Evolutionary conservation across 2,113 vertebrate species (phyloP).

Genomic region (Grammomys dolichurus): DNA sequence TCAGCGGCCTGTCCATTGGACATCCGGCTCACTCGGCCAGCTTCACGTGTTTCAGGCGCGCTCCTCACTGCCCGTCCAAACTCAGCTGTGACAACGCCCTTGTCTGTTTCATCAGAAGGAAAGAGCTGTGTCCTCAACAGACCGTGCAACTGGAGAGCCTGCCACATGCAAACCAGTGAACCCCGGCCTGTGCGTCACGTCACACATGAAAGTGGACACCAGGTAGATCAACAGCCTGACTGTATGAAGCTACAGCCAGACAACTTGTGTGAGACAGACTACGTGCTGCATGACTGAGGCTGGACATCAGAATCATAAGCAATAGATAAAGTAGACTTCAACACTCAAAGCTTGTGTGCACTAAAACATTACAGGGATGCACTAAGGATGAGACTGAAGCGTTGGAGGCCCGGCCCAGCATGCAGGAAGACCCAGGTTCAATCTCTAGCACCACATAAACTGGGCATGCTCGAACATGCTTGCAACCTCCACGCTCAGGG

Average conservation of each 20-base stretch:
- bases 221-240: background rate
- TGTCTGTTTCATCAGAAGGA: background rate
- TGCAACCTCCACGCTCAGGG: background rate
- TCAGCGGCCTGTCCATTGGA: background rate
- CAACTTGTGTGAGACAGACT: background rate
- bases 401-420: background rate
- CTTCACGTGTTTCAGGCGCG: background rate
- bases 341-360: background rate
- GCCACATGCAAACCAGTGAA: background rate
- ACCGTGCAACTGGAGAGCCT: background rate
- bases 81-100: background rate
- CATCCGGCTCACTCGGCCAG: background rate
- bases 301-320: background rate
- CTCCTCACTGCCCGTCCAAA: background rate
- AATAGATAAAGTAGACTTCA: background rate
- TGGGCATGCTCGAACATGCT: background rate
- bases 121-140: background rate
- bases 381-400: background rate
- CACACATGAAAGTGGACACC: constrained; percentile 15
- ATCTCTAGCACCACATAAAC: background rate
- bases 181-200: background rate
- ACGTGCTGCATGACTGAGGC: background rate
- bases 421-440: background rate
- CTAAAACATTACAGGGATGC: background rate
- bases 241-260: background rate